These are phyloP conservation scores for Musca domestica DNA, from an alignment of 1,140 invertebrate species.

Conservation along the genomic window DNA sequence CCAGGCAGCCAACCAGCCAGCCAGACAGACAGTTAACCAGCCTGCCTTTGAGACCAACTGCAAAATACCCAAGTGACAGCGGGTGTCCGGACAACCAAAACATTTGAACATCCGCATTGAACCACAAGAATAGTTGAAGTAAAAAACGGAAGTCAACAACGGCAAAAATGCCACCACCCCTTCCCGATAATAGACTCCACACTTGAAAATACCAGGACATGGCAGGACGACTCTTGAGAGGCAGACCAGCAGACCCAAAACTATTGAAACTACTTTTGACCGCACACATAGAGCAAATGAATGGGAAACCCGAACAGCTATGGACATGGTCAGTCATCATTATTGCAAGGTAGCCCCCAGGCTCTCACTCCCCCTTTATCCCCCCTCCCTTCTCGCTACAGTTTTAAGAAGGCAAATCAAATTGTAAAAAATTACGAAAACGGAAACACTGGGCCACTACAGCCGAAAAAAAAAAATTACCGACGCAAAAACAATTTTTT, in stretches of 20 bases:
- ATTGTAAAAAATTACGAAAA: background rate
- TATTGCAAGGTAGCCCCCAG: too few species aligned
- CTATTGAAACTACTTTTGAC: constrained; percentile 7
- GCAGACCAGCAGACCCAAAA: background rate
- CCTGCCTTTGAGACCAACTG: background rate
- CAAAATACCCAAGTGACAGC: background rate
- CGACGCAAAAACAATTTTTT: constrained; percentile 21
- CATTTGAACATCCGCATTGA: constrained; percentile 5
- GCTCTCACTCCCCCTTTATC: too few species aligned
- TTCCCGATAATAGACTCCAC: too few species aligned
- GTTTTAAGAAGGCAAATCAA: too few species aligned
- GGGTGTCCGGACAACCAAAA: background rate
- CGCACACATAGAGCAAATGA: too few species aligned
- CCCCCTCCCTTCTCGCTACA: too few species aligned
- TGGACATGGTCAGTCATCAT: too few species aligned
- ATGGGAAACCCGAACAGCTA: too few species aligned
- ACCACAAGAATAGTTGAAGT: constrained; percentile 12
- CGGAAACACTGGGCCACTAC: background rate
- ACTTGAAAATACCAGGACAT: constrained; percentile 6
- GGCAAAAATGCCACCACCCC: background rate
- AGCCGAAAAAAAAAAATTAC: constrained; percentile 16
- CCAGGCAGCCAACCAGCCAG: background rate
- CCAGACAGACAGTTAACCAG: too few species aligned
- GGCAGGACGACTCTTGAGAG: background rate
- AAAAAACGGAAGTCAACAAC: constrained; percentile 11